Percentiles rank a stretch among this genome's conserved stretches.
These are phyloP conservation scores for Pocillopora damicornis DNA, from an alignment of 64 coral and sea anemone species.

Conservation along the genomic window DNA sequence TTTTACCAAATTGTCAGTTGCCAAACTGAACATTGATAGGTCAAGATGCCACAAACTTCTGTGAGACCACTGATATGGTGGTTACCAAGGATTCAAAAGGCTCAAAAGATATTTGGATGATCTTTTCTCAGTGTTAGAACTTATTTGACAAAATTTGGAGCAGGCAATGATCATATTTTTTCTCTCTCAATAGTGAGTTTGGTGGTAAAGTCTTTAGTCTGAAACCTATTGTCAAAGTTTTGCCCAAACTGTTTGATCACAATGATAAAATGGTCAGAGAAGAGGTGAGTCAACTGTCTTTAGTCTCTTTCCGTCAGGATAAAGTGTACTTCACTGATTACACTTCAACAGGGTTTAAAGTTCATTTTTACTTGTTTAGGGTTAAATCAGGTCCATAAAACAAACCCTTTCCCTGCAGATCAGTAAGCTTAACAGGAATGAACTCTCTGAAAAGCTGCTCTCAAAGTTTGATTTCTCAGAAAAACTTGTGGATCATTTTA, in stretches of 20 bases:
- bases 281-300: conserved; percentile 55
- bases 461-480: no score
- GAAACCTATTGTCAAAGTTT: conserved; percentile 86
- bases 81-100: no score
- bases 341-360: not conserved
- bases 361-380: not conserved
- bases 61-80: no score
- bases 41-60: no score
- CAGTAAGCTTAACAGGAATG: no score
- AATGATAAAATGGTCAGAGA: conserved; percentile 94
- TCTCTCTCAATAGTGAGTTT: conserved; percentile 66
- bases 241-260: conserved; percentile 96
- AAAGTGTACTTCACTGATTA: not conserved
- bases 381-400: no score
- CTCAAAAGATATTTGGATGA: not conserved
- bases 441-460: no score
- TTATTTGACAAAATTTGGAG: not conserved
- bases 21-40: no score
- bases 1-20: no score
- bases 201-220: conserved; percentile 94
- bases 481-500: no score
- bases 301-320: not conserved
- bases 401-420: no score
- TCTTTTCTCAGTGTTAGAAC: not conserved
- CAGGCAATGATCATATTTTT: not conserved